These are phyloP conservation scores for Psilopogon haemacephalus DNA, from an alignment of 2,113 vertebrate genomes.

Conservation along the genomic window DNA sequence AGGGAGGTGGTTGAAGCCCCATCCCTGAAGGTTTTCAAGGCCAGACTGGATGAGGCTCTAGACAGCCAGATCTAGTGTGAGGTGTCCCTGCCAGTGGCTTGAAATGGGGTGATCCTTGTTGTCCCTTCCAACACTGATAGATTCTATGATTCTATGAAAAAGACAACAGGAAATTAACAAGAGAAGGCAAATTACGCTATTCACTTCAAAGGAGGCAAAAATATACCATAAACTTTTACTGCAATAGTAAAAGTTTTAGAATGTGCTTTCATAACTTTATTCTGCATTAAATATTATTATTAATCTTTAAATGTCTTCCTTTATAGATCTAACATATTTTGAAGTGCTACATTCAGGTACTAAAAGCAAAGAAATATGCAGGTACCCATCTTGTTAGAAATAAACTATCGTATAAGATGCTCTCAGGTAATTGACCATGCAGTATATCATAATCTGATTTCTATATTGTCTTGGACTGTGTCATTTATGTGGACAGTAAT, in stretches of 20 bases:
- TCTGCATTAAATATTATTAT: neutral
- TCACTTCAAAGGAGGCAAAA: neutral
- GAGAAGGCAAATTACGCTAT: neutral
- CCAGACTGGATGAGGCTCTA: too few species aligned
- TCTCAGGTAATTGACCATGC: neutral
- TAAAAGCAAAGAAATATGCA: neutral
- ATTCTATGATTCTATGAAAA: too few species aligned
- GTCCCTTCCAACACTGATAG: too few species aligned
- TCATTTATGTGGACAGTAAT: neutral
- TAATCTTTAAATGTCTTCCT: neutral
- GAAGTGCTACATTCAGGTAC: neutral
- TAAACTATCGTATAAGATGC: neutral
- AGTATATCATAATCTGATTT: conserved; percentile 4
- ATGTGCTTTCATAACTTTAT: neutral
- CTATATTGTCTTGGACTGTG: neutral
- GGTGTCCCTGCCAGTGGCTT: too few species aligned
- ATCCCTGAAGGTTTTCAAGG: too few species aligned
- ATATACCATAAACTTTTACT: neutral
- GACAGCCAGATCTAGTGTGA: too few species aligned
- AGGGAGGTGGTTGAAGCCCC: too few species aligned
- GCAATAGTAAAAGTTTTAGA: neutral
- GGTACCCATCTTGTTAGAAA: neutral
- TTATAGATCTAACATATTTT: neutral
- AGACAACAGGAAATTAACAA: neutral
- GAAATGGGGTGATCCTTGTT: too few species aligned